Conservation (phyloP, 2,888 invertebrate species). For the Maniola hyperantus region DNA sequence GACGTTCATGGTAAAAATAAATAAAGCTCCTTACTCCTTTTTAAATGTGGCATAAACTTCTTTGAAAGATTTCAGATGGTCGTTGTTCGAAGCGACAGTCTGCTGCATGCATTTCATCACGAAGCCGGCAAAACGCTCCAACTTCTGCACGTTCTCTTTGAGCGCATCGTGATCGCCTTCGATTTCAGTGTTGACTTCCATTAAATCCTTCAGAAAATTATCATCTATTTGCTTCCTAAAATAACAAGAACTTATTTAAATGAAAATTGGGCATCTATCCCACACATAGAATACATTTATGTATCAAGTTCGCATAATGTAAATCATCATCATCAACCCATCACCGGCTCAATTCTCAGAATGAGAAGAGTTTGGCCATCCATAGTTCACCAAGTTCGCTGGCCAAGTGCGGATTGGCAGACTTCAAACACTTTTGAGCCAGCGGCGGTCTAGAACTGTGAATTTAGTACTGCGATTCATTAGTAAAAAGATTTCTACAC, state of each 20-base stretch:
- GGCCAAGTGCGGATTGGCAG: too few relatives aligned
- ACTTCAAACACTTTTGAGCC: too few relatives aligned
- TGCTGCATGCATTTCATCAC: conserved; percentile 69
- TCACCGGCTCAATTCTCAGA: too few relatives aligned
- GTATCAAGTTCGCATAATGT: too few relatives aligned
- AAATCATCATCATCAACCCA: too few relatives aligned
- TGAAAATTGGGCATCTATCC: too few relatives aligned
- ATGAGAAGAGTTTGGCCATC: too few relatives aligned
- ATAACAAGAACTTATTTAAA: conserved; percentile 32
- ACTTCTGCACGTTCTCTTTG: conserved; percentile 69
- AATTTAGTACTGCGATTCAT: too few relatives aligned
- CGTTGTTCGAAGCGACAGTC: conserved; percentile 59
- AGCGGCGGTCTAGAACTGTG: too few relatives aligned
- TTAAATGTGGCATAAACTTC: conserved; percentile 59
- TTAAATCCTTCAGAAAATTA: conserved; percentile 55
- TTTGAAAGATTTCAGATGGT: conserved; percentile 60
- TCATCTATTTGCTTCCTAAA: conserved; percentile 62
- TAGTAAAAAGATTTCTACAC: too few relatives aligned
- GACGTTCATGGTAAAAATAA: neutral
- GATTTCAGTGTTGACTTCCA: conserved; percentile 55
- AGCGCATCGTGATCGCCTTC: conserved; percentile 63
- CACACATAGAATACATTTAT: too few relatives aligned
- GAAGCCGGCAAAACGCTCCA: conserved; percentile 62
- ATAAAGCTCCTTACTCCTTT: conserved; percentile 55
- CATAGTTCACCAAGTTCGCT: too few relatives aligned